These are phyloP conservation scores for Istiophorus platypterus DNA, from an alignment of 2,113 vertebrate species.

Conservation along the genomic window DNA sequence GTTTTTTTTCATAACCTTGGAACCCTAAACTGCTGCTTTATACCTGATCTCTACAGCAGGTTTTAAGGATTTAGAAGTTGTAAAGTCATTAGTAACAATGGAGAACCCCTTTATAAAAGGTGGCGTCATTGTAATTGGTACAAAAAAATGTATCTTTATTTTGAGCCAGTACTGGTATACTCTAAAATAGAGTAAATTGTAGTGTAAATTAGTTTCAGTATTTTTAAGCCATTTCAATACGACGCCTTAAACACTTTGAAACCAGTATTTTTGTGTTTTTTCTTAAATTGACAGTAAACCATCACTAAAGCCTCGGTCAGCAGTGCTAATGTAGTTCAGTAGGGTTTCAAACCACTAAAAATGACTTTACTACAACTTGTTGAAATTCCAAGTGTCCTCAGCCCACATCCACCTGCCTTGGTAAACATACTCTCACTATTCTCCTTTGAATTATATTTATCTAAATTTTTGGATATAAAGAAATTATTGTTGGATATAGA, in stretches of 20 bases:
- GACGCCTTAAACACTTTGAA: constrained; percentile 1
- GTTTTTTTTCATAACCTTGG: not conserved
- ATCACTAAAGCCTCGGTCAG: not conserved
- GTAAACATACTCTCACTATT: not conserved
- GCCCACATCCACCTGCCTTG: constrained; percentile 13
- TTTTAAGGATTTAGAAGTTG: not conserved
- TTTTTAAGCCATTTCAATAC: not conserved
- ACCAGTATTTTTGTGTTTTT: not conserved
- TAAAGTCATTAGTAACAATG: not conserved
- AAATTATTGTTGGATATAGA: not conserved
- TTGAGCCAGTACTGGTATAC: not conserved
- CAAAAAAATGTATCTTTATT: not conserved
- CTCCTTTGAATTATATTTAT: constrained; percentile 15
- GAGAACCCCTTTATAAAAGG: not conserved
- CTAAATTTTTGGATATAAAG: not conserved
- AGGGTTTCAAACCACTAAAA: constrained; percentile 37
- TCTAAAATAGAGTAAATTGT: not conserved
- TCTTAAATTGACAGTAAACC: constrained; percentile 7
- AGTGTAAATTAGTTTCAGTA: not conserved
- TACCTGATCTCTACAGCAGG: not conserved
- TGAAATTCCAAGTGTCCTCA: constrained; percentile 4
- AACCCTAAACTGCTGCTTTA: not conserved
- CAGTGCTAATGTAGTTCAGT: constrained; percentile 11
- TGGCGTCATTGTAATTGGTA: not conserved
- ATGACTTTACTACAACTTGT: constrained; percentile 11